Evolutionary conservation across 2,797 vertebrate species (phyloP), one percentile per base, ranked within the genome.

Genomic region (Diplodus sargus): DNA sequence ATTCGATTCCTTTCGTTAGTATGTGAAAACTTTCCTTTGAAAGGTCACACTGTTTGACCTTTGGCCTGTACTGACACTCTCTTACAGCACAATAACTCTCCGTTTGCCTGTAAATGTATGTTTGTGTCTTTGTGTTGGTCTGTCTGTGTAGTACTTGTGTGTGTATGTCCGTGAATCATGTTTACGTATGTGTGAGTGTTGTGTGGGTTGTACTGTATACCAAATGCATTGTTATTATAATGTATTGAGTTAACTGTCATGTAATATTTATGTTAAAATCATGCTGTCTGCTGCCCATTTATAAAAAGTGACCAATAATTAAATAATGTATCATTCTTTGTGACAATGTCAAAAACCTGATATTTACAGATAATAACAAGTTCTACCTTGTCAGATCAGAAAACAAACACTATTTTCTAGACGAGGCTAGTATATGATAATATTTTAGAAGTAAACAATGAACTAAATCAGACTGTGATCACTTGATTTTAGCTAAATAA

Each of bases 61-160:
- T 87, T 80, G 85, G 75, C 83, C 83, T 82, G 78, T 82, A 79
- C 83, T 84, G 86, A 90, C 79, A 85, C 90, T 91, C 85, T 90
- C 78, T 87, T 87, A 64, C 79, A 86, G 86, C 82, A 85, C 66
- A 88, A 39, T 74, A 64, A 71, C 57, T 63, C 60, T 83, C 77
- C 78, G 68, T 92, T 90, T 89, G 90, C 89, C 70, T 87, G 87
- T 89, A 22, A 66, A 77, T 54, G 78, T 83, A 49, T 79, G 73
- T 90, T 22, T 76, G 64, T 69, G 85, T 88, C 22, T 86, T 58
- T 79, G 51, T 87, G 76, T 87, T 62, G 45, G 47, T 90, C 60
- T 61, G 12, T 49, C 17, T 20, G 48, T 81, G 39, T 39, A 39
- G 79, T 81, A 58, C 51, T 20, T 74, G 22, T 74, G n/a, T 85